Base-by-base conservation (phyloP, 2,797 vertebrate genomes). In the Coranthus polyacanthus region DNA sequence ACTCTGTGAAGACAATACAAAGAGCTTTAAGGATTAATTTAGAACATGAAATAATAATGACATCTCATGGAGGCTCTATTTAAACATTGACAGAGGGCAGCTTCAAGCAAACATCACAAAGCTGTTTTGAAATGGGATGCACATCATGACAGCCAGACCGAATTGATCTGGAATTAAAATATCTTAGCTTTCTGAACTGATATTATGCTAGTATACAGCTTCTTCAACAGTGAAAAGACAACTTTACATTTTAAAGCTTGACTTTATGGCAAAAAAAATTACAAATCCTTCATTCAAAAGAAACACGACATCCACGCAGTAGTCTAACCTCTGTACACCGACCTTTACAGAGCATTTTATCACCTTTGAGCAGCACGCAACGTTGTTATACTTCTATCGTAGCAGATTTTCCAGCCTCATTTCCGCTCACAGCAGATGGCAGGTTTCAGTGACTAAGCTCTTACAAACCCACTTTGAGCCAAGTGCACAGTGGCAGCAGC, bases 201-300 rank as follows among this genome's bases (percentile, higher is more conserved):
- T n/a, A n/a, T n/a, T n/a, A n/a, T n/a, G 10, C 1, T 6, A 3
- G 36, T 15, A 5, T 1, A 20, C 0, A 20, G 10, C 0, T 13
- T 6, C 42, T 26, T 0, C 60, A 12, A 46, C 12, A n/a, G 15
- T 24, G 38, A 22, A 39, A 5, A 38, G 7, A 16, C 41, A 59
- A n/a, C 16, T 47, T n/a, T n/a, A n/a, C n/a, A n/a, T n/a, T n/a
- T n/a, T 22, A 4, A 34, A 21, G 2, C 6, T 44, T 12, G 13
- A 24, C 8, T 26, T 26, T 2, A 2, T 5, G 24, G 24, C 5
- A n/a, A n/a, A n/a, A n/a, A n/a, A n/a, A n/a, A n/a, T n/a, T n/a
- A n/a, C n/a, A n/a, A n/a, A n/a, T n/a, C n/a, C n/a, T n/a, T n/a
- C n/a, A n/a, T n/a, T n/a, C n/a, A n/a, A n/a, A n/a, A n/a, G n/a